A percentile compares a stretch with the other conserved stretches of the same genome.
phyloP scores from a whole-genome alignment of 2,797 vertebrate species.

The Tarsius wallacei region DNA sequence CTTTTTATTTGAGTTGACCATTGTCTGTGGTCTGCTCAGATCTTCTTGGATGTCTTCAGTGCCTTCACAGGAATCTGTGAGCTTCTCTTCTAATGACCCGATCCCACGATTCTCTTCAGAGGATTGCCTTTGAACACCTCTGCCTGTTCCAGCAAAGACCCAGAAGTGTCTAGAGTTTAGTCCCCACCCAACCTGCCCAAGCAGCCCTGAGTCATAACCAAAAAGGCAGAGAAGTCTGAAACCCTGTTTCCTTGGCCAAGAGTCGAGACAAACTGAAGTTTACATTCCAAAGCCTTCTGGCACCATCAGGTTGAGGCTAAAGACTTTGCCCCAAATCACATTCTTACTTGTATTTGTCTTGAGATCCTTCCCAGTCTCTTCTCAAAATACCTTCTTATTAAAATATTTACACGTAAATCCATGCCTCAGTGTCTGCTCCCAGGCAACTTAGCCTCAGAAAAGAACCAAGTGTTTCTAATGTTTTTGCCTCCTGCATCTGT shows the following conservation, averaged over 20 bases:
- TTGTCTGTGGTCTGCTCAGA: background rate
- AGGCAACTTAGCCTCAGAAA: background rate
- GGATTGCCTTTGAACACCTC: background rate
- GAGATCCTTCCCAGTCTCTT: background rate
- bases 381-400: background rate
- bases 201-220: background rate
- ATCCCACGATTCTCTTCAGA: background rate
- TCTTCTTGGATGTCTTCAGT: background rate
- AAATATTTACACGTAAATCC: background rate
- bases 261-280: background rate
- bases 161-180: background rate
- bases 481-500: background rate
- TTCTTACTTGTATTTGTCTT: background rate
- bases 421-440: background rate
- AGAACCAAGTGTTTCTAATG: background rate
- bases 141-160: background rate
- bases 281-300: background rate
- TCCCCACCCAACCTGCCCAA: background rate
- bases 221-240: background rate
- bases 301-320: background rate
- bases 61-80: background rate
- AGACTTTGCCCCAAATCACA: background rate
- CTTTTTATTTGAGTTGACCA: background rate
- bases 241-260: background rate
- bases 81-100: background rate